These are phyloP conservation scores for Nannoperca australis DNA, from an alignment of 2,797 vertebrate genomes.

Conservation along the genomic window DNA sequence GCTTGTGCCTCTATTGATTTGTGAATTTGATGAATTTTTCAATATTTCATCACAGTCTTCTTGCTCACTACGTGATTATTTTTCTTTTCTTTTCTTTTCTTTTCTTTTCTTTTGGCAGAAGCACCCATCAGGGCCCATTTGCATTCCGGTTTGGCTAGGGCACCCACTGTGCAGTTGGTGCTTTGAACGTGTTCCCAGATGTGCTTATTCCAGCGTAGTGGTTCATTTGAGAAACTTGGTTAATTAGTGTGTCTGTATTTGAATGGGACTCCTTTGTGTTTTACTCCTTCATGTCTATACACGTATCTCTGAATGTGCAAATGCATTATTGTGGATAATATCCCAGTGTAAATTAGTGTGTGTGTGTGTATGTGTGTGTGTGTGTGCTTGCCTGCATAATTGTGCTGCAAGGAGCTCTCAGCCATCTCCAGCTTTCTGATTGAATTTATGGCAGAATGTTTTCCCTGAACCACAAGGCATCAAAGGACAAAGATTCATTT, in stretches of 20 bases:
- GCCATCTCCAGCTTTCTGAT: slow-evolving; percentile 39
- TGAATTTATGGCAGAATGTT: slow-evolving; percentile 32
- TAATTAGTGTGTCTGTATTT: slow-evolving; percentile 78
- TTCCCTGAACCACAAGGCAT: slow-evolving; percentile 27
- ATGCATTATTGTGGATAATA: slow-evolving; percentile 49
- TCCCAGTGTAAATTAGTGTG: slow-evolving; percentile 8
- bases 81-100: background rate
- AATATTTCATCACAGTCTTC: slow-evolving; percentile 37
- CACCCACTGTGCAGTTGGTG: slow-evolving; percentile 60
- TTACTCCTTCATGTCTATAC: slow-evolving; percentile 26
- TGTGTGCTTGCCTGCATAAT: slow-evolving; percentile 33
- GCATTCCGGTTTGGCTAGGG: slow-evolving; percentile 58
- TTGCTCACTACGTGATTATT: slow-evolving; percentile 25
- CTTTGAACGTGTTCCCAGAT: slow-evolving; percentile 78
- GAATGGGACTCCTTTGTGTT: slow-evolving; percentile 45
- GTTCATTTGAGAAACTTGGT: slow-evolving; percentile 77
- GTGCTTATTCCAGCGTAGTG: slow-evolving; percentile 72
- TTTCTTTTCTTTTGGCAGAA: slow-evolving; percentile 19
- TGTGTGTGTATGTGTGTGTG: slow-evolving; percentile 23
- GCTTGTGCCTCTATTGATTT: slow-evolving; percentile 59
- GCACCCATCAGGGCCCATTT: slow-evolving; percentile 61
- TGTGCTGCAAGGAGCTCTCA: slow-evolving; percentile 56
- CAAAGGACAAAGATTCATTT: slow-evolving; percentile 47
- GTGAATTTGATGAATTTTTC: slow-evolving; percentile 50
- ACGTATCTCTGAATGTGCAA: slow-evolving; percentile 49